Conservation (phyloP, 23 tunicate genomes). For the Trididemnum miniatum region DNA sequence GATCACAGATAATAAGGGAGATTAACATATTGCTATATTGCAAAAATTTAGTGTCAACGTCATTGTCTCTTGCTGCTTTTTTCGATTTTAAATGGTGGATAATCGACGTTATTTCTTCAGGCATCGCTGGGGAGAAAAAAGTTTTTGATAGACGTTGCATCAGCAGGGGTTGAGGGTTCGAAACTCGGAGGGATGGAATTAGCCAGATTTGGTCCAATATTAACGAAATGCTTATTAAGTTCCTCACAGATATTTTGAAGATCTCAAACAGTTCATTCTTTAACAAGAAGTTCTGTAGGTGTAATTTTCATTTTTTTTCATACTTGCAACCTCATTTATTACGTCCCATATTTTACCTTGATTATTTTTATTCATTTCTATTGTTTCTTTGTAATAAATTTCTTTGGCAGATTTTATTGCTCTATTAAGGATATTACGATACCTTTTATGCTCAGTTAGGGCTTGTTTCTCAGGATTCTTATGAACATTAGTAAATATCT, state of each 20-base stretch:
- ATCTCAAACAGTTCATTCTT: background rate
- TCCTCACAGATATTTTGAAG: background rate
- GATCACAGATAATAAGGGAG: background rate
- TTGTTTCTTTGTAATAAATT: background rate
- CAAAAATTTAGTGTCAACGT: background rate
- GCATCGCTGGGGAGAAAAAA: slow-evolving; percentile 1
- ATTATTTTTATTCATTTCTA: background rate
- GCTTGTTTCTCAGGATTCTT: background rate
- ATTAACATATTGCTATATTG: background rate
- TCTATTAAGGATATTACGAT: background rate
- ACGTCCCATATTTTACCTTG: background rate
- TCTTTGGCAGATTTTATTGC: background rate
- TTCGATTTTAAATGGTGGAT: background rate
- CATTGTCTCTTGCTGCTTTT: background rate
- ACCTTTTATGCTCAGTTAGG: background rate
- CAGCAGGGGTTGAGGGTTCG: background rate
- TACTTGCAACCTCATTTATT: background rate
- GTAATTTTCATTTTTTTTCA: background rate
- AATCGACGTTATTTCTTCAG: background rate
- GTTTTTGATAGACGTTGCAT: background rate
- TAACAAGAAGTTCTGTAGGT: background rate
- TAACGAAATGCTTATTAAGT: background rate
- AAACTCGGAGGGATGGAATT: background rate
- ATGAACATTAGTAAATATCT: too few relatives aligned
- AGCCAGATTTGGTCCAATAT: background rate